Percentiles rank a stretch among this genome's conserved stretches.
These are phyloP conservation scores for Stramonita haemastoma DNA, from an alignment of 2,888 invertebrate species.

Conservation along the genomic window DNA sequence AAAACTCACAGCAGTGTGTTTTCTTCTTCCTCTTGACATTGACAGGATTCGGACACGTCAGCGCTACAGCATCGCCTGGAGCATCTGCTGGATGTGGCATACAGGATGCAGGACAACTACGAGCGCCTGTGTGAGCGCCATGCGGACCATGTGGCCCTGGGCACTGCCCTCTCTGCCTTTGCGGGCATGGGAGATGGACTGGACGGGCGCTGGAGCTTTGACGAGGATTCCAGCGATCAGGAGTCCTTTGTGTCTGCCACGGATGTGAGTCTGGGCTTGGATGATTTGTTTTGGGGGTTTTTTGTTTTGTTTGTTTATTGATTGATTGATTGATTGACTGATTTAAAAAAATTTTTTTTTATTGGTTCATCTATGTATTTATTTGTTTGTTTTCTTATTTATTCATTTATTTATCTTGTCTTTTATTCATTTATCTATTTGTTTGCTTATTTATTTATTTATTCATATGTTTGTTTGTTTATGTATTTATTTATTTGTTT, in stretches of 20 bases:
- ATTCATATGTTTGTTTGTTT: too few species aligned
- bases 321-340: too few species aligned
- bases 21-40: neutral
- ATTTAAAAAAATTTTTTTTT: too few species aligned
- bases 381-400: neutral
- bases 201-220: constrained; percentile 57
- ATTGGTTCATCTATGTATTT: neutral
- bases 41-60: constrained; percentile 67
- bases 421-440: neutral
- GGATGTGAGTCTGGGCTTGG: constrained; percentile 80
- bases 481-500: too few species aligned
- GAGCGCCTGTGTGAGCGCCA: constrained; percentile 68
- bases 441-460: too few species aligned
- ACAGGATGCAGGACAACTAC: constrained; percentile 88
- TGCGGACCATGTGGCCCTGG: constrained; percentile 68
- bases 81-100: constrained; percentile 88
- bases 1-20: neutral
- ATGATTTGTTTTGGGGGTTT: neutral
- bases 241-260: constrained; percentile 98
- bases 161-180: constrained; percentile 68
- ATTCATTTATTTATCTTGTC: neutral
- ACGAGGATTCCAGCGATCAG: constrained; percentile 72
- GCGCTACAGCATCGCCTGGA: constrained; percentile 84
- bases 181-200: constrained; percentile 58
- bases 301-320: neutral